Conservation (phyloP, 2,888 invertebrate genomes). For the Lycophotia porphyrea region DNA sequence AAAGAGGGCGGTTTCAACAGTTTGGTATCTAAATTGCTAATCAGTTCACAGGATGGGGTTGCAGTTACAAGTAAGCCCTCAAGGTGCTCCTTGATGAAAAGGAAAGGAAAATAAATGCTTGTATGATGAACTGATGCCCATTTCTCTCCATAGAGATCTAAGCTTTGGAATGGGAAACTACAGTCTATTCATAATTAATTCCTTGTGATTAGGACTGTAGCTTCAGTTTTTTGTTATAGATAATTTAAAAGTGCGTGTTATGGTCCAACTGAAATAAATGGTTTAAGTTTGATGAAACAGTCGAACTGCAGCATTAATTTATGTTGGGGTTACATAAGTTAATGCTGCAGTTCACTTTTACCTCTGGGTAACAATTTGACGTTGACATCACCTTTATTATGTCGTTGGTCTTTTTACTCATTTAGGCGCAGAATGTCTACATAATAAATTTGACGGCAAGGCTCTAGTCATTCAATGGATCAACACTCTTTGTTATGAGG, state of each 20-base stretch:
- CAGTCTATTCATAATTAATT: not conserved
- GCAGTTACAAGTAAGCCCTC: not conserved
- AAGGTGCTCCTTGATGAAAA: not conserved
- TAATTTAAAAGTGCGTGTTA: not conserved
- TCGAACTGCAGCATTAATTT: too few species aligned
- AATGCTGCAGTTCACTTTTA: not conserved
- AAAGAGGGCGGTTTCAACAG: constrained; percentile 25
- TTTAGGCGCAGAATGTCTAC: too few species aligned
- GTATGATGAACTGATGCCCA: not conserved
- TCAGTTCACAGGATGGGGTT: not conserved
- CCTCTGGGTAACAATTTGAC: not conserved
- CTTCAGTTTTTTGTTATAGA: not conserved
- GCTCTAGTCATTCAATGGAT: too few species aligned
- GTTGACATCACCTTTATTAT: not conserved
- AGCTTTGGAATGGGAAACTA: not conserved
- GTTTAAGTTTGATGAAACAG: not conserved
- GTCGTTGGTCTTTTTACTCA: too few species aligned
- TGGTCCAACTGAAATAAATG: not conserved
- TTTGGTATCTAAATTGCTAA: constrained; percentile 11
- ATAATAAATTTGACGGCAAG: too few species aligned
- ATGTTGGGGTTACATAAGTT: too few species aligned
- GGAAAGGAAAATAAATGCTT: not conserved
- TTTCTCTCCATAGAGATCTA: not conserved
- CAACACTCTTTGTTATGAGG: too few species aligned
- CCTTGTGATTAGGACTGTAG: not conserved